Base-by-base conservation (phyloP, 2,797 vertebrate species). In the Brachyalestes nurse region DNA sequence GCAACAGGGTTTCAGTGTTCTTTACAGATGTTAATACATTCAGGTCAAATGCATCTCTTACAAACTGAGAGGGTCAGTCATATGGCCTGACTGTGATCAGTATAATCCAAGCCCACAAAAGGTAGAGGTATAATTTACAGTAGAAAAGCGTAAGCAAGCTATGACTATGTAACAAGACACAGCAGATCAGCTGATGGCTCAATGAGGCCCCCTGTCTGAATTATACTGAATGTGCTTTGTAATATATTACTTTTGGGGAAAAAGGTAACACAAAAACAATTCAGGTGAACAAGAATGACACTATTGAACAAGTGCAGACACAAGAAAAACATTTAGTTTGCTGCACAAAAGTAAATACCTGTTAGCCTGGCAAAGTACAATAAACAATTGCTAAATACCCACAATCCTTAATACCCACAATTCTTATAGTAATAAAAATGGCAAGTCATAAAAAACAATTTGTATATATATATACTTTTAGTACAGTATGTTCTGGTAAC, bases 401-500 rank as follows among this genome's bases (percentile, higher is more conserved):
- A 78, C 61, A 13, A 61, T n/a, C 21, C 42, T 23, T 42, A 34
- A 34, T 34, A 34, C 40, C 28, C 19, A 58, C 23, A 61, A 60
- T 23, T 62, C 42, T 17, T 19, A 7, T 12, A 12, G 2, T 6
- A 23, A n/a, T 14, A 38, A 60, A 75, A 34, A 13, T 1, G 71
- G 71, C 53, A 72, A 34, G 53, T 73, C 51, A 57, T n/a, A 55
- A 51, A 17, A 40, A 47, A 51, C 14, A 23, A 0, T 21, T 3
- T 34, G 40, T 45, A 13, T 51, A 4, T 51, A 4, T 51, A 16
- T 0, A 13, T 55, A 34, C 34, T 58, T 38, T 58, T 42, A 85
- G 75, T 58, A 6, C 81, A 84, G 86, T 64, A 53, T 77, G 71
- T 78, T 61, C 53, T 73, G 34, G 19, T 58, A 73, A 73, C 17